phyloP scores from a whole-genome alignment of 2,113 vertebrate genomes.

The Bos indicus region DNA sequence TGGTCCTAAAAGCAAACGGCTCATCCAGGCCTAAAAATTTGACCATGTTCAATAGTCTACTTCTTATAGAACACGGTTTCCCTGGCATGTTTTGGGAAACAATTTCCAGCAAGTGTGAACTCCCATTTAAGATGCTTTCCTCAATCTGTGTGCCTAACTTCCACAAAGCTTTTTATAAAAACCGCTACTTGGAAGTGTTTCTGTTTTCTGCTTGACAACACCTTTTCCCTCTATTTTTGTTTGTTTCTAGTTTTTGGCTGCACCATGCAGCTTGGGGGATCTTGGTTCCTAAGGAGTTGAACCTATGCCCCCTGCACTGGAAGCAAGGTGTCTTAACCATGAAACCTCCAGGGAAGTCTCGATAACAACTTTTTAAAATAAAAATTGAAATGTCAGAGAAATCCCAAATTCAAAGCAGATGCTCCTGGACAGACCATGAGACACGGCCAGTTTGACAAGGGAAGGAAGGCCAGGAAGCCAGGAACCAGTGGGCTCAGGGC shows the following conservation, averaged over 20 bases:
- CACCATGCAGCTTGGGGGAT: neutral
- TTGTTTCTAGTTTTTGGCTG: neutral
- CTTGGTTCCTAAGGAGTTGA: neutral
- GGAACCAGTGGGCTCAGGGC: neutral
- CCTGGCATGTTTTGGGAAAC: neutral
- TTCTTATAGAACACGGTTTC: neutral
- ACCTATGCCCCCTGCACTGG: neutral
- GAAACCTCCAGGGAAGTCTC: neutral
- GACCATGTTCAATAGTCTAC: neutral
- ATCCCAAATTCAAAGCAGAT: neutral
- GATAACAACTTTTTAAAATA: neutral
- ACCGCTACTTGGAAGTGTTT: neutral
- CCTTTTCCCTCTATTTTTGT: neutral
- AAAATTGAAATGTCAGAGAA: neutral
- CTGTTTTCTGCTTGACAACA: neutral
- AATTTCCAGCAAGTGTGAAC: neutral
- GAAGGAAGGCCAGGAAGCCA: neutral
- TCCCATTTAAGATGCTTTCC: neutral
- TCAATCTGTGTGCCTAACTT: neutral
- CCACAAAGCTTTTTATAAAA: neutral
- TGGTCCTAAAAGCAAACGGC: neutral
- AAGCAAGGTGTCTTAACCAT: neutral
- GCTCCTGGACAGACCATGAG: neutral
- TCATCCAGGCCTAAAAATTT: neutral
- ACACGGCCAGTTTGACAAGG: too few relatives aligned